phyloP scores from a whole-genome alignment of 1,140 invertebrate genomes.

The Fopius arisanus region DNA sequence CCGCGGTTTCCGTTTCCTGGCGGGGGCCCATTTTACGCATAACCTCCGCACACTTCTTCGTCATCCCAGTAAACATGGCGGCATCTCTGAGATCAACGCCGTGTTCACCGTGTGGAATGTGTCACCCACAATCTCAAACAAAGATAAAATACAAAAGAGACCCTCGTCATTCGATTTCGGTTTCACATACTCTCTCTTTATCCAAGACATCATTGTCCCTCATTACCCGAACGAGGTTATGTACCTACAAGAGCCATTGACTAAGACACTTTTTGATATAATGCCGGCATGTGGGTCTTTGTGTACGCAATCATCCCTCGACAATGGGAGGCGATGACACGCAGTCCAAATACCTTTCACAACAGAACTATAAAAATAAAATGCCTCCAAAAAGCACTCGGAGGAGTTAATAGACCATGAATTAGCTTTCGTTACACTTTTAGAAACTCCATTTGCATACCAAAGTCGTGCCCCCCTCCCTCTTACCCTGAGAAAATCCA shows the following conservation, averaged over 20 bases:
- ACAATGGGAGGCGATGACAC: background rate
- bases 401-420: background rate
- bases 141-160: background rate
- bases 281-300: background rate
- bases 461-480: background rate
- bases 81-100: slow-evolving; percentile 29
- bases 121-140: slow-evolving; percentile 13
- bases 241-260: background rate
- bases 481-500: background rate
- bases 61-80: slow-evolving; percentile 34
- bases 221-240: slow-evolving; percentile 5
- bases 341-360: background rate
- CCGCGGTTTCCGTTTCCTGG: slow-evolving; percentile 64
- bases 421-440: background rate
- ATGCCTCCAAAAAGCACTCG: too few species aligned
- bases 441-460: background rate
- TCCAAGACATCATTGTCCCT: background rate
- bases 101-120: slow-evolving; percentile 2
- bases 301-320: background rate
- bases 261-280: background rate
- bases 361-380: background rate
- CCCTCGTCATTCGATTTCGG: background rate
- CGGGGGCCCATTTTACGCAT: slow-evolving; percentile 44
- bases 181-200: background rate
- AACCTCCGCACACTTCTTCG: slow-evolving; percentile 25